Evolutionary conservation across 2,888 invertebrate species (phyloP).

Genomic region (Hyposoter didymator): DNA sequence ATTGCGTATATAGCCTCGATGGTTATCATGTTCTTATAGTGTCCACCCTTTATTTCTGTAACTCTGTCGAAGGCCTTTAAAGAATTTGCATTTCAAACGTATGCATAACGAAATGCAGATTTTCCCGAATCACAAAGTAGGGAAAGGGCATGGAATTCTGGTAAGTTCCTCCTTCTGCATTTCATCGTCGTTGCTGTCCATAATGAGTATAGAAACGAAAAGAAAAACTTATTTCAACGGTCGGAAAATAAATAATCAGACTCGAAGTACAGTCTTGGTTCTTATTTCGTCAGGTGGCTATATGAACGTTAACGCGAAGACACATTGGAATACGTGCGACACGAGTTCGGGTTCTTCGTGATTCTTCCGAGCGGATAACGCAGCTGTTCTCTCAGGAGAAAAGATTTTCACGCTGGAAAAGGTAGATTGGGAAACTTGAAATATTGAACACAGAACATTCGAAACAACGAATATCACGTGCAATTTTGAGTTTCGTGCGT

Average conservation of each 20-base stretch:
- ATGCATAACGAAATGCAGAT: not conserved
- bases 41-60: not conserved
- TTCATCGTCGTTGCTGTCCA: not conserved
- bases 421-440: constrained; percentile 7
- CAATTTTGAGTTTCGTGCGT: not conserved
- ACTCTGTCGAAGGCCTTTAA: too few species aligned
- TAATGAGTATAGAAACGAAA: not conserved
- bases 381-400: constrained; percentile 46
- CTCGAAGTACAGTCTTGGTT: not conserved
- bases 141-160: not conserved
- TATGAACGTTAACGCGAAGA: not conserved
- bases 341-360: constrained; percentile 35
- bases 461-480: not conserved
- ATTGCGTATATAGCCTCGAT: not conserved
- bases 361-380: constrained; percentile 37
- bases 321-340: constrained; percentile 31
- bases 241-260: not conserved
- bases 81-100: constrained; percentile 17
- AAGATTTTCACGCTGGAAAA: constrained; percentile 3
- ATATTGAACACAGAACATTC: constrained; percentile 4
- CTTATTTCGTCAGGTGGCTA: too few species aligned
- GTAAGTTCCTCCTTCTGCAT: not conserved
- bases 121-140: not conserved
- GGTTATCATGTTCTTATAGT: constrained; percentile 15
- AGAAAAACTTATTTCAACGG: not conserved